A percentile compares a stretch with the other conserved stretches of the same genome.
phyloP scores from a whole-genome alignment of 2,113 vertebrate species.

The Hemichromis elongatus region DNA sequence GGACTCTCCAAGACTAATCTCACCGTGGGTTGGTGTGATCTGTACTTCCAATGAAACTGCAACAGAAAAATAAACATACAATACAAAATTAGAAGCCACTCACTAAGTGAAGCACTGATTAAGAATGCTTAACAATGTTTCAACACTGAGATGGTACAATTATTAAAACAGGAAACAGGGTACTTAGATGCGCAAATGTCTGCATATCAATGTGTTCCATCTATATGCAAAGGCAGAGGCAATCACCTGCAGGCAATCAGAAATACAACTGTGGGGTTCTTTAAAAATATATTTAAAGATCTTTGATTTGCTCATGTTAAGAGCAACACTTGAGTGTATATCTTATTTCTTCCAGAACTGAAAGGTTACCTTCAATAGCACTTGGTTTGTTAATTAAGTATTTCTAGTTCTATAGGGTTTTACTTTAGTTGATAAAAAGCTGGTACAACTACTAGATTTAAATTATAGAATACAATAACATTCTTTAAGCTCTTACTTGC shows the following conservation, averaged over 20 bases:
- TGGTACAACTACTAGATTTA: background rate
- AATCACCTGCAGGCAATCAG: background rate
- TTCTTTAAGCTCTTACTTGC: background rate
- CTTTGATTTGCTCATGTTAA: background rate
- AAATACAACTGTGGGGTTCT: background rate
- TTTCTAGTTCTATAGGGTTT: background rate
- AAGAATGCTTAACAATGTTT: background rate
- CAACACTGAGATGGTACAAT: background rate
- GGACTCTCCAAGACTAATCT: constrained; percentile 96
- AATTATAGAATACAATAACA: background rate
- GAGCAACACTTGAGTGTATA: background rate
- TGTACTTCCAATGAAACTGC: constrained; percentile 90
- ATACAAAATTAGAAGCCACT: background rate
- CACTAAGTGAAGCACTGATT: background rate
- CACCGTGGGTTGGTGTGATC: constrained; percentile 89
- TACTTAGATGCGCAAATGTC: background rate
- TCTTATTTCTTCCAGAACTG: background rate
- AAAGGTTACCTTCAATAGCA: background rate
- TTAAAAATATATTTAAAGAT: background rate
- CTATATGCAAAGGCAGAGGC: background rate
- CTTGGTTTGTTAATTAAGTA: background rate
- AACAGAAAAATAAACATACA: constrained; percentile 24
- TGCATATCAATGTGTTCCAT: background rate
- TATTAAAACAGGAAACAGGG: background rate
- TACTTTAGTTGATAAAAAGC: background rate